Percentiles rank a stretch among this genome's conserved stretches.
phyloP scores from a whole-genome alignment of 2,113 vertebrate species.

The Propithecus coquereli region DNA sequence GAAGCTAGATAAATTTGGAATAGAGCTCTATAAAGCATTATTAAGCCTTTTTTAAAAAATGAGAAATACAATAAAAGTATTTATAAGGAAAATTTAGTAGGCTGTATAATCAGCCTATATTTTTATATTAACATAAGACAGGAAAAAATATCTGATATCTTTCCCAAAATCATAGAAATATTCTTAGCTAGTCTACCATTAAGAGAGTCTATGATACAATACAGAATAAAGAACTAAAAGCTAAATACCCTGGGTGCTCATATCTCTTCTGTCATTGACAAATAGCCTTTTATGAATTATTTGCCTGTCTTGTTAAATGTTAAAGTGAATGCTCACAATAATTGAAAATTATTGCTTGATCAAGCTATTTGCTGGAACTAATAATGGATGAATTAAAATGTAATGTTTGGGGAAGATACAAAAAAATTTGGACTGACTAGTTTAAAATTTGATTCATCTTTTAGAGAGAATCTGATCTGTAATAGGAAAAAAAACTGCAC shows the following conservation, averaged over 20 bases:
- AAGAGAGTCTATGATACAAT: not conserved
- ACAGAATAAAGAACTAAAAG: not conserved
- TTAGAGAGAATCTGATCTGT: not conserved
- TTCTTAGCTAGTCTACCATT: not conserved
- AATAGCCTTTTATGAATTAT: not conserved
- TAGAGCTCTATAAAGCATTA: not conserved
- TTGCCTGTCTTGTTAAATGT: not conserved
- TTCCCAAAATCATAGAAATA: not conserved
- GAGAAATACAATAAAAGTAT: not conserved
- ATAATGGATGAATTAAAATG: slow-evolving; percentile 9
- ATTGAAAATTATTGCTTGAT: not conserved
- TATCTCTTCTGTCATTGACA: not conserved
- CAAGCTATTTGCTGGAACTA: not conserved
- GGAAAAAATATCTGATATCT: not conserved
- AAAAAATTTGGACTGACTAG: not conserved
- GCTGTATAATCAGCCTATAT: not conserved
- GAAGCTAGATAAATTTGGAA: not conserved
- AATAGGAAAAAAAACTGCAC: not conserved
- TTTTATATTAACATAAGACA: not conserved
- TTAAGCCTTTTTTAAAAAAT: not conserved
- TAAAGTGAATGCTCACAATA: not conserved
- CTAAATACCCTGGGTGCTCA: not conserved
- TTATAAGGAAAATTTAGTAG: not conserved
- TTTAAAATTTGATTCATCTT: slow-evolving; percentile 27
- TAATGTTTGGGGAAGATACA: not conserved